These are phyloP conservation scores for Sinocyclocheilus anshuiensis DNA, from an alignment of 2,113 vertebrate species.

Conservation along the genomic window DNA sequence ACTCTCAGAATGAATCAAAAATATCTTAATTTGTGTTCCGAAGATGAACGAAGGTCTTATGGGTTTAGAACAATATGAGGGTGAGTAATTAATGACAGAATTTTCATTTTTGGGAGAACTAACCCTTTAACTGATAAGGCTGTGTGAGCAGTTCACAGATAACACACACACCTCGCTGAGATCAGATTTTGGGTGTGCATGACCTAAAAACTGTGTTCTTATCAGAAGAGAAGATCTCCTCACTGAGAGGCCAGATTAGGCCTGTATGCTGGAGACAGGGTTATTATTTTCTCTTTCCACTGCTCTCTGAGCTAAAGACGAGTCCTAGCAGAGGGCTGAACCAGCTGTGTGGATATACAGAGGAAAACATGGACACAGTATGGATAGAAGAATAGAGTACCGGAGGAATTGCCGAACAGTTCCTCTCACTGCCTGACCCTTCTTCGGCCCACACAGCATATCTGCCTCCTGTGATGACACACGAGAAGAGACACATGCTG, in stretches of 20 bases:
- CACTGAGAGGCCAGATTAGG: background rate
- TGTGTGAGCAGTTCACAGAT: background rate
- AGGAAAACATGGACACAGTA: background rate
- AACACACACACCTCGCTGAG: background rate
- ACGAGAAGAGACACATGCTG: background rate
- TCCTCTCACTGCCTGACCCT: constrained; percentile 64
- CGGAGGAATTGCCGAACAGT: constrained; percentile 73
- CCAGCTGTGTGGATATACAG: background rate
- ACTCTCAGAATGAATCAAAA: too few species aligned
- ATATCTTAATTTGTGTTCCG: too few species aligned
- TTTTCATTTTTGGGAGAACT: too few species aligned
- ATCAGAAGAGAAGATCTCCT: constrained; percentile 11
- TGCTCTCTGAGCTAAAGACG: background rate
- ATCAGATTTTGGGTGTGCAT: background rate
- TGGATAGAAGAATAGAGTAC: constrained; percentile 57
- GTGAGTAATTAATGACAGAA: too few species aligned
- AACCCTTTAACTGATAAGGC: too few species aligned
- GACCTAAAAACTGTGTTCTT: constrained; percentile 13
- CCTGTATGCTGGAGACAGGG: background rate
- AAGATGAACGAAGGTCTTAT: too few species aligned
- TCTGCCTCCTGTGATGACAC: constrained; percentile 21
- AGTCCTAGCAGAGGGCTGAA: background rate
- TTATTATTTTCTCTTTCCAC: constrained; percentile 11
- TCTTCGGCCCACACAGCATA: constrained; percentile 27
- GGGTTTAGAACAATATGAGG: too few species aligned